phyloP scores from a whole-genome alignment of 2,113 vertebrate species.

The Drymodes brunneopygia region DNA sequence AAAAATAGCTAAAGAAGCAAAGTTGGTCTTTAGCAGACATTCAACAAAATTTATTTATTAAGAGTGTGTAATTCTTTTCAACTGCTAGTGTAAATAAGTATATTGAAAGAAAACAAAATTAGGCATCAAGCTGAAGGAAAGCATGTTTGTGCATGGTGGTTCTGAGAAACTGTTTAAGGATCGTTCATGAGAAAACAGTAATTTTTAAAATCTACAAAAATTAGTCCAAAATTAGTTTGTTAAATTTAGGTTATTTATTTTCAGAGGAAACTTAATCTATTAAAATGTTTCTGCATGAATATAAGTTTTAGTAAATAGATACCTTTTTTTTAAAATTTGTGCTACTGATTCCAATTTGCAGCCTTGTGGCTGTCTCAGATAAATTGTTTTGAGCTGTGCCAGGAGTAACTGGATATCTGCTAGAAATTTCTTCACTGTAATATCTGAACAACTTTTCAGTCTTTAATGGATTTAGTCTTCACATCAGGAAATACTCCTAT shows the following conservation, averaged over 20 bases:
- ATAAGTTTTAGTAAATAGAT: not conserved
- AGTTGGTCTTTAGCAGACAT: not conserved
- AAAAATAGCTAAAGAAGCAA: not conserved
- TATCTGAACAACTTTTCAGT: not conserved
- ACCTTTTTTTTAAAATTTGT: not conserved
- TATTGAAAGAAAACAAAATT: not conserved
- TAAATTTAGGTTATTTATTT: not conserved
- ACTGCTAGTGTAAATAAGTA: not conserved
- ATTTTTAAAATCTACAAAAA: not conserved
- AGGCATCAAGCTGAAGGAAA: not conserved
- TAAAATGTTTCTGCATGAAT: not conserved
- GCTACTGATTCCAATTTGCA: not conserved
- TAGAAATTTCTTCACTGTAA: not conserved
- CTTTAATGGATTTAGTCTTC: slow-evolving; percentile 5
- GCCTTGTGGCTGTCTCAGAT: not conserved
- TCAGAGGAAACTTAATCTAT: not conserved
- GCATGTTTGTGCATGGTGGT: not conserved
- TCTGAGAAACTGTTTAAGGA: not conserved
- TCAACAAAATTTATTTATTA: not conserved
- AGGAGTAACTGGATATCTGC: not conserved
- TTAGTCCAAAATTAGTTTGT: not conserved
- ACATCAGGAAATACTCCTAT: not conserved
- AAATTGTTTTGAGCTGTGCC: not conserved
- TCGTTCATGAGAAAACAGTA: not conserved
- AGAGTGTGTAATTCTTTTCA: not conserved